Conservation (phyloP, 2,888 invertebrate genomes). For the Nomada fucata region DNA sequence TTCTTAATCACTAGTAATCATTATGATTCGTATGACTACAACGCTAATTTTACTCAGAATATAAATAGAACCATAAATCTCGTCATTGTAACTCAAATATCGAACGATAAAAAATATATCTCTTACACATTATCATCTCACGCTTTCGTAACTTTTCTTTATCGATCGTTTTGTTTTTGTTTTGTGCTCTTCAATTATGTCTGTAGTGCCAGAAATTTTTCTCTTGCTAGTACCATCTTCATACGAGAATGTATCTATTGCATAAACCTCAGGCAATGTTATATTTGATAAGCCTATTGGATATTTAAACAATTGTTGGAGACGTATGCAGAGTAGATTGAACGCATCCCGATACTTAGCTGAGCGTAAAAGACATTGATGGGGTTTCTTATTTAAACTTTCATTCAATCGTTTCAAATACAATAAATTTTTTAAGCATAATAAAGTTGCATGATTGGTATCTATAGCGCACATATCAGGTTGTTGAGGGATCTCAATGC, state of each 20-base stretch:
- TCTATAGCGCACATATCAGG: conserved; percentile 25
- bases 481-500: background rate
- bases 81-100: too few relatives aligned
- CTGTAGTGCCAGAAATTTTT: background rate
- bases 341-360: conserved; percentile 53
- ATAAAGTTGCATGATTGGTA: conserved; percentile 67
- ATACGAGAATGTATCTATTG: conserved; percentile 26
- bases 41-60: too few relatives aligned
- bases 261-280: conserved; percentile 54
- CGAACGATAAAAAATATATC: too few relatives aligned
- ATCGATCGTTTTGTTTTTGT: background rate
- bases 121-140: background rate
- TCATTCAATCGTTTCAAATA: conserved; percentile 46
- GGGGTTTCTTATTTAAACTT: background rate
- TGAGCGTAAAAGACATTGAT: background rate
- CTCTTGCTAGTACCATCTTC: conserved; percentile 6
- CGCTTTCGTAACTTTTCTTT: background rate
- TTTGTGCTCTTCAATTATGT: background rate
- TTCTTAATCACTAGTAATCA: too few relatives aligned
- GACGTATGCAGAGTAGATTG: conserved; percentile 71
- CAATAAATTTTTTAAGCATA: conserved; percentile 65
- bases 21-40: too few relatives aligned
- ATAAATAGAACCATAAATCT: too few relatives aligned
- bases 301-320: conserved; percentile 77
- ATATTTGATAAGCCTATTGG: conserved; percentile 77